Evolutionary conservation across 2,113 vertebrate genomes (phyloP).

Genomic region (Cyanoderma ruficeps): DNA sequence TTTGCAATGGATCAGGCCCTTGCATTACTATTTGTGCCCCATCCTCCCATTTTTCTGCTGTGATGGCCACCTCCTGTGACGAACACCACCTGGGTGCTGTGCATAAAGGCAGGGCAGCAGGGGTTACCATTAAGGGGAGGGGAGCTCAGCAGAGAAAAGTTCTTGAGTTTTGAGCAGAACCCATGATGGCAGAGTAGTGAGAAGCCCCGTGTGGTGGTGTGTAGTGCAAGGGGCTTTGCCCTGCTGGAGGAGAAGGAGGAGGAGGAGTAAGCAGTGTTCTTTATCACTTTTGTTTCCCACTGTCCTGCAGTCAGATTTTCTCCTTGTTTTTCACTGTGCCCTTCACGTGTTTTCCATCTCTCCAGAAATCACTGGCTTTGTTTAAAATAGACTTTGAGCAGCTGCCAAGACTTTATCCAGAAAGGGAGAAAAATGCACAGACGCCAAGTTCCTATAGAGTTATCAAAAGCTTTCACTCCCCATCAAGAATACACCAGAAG

Average conservation of each 20-base stretch:
- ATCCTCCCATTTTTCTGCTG: background rate
- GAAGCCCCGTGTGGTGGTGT: background rate
- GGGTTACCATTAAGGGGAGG: background rate
- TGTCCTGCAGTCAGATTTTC: conserved; percentile 34
- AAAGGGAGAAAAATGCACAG: background rate
- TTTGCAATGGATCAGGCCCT: background rate
- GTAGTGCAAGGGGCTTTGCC: background rate
- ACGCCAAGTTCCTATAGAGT: conserved; percentile 64
- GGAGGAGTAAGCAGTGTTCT: background rate
- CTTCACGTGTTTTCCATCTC: conserved; percentile 63
- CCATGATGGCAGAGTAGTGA: fast-evolving
- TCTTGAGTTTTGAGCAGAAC: background rate
- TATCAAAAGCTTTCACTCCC: conserved; percentile 59
- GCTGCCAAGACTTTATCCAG: conserved; percentile 68
- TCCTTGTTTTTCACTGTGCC: conserved; percentile 50
- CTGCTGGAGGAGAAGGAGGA: background rate
- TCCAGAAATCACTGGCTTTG: conserved; percentile 62
- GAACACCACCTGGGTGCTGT: background rate
- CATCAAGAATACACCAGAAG: conserved; percentile 25
- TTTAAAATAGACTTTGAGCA: conserved; percentile 30
- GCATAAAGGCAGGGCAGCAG: background rate
- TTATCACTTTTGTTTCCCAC: background rate
- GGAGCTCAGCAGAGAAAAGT: background rate
- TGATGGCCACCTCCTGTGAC: background rate
- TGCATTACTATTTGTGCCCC: background rate